These are phyloP conservation scores for Gortyna flavago DNA, from an alignment of 2,888 invertebrate genomes.

Conservation along the genomic window DNA sequence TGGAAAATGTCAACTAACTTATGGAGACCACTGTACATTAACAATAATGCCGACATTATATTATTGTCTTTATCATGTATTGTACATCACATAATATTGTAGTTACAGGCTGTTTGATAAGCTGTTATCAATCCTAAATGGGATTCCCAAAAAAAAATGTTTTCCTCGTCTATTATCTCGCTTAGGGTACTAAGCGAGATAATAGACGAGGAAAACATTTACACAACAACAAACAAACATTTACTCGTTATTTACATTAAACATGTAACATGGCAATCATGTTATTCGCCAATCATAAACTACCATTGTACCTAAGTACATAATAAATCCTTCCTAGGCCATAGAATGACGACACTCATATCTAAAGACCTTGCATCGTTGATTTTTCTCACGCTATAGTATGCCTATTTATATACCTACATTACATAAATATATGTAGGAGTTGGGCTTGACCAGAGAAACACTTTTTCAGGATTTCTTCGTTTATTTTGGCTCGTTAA, in stretches of 20 bases:
- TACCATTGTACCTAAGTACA: background rate
- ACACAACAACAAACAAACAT: no score
- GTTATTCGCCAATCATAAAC: slow-evolving; percentile 1
- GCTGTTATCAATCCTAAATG: background rate
- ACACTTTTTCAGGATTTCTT: no score
- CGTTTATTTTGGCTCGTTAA: no score
- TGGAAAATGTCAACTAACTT: no score
- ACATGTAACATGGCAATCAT: background rate
- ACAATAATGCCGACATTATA: background rate
- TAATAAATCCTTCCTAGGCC: background rate
- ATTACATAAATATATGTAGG: no score
- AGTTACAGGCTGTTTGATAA: slow-evolving; percentile 12
- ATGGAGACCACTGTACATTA: background rate
- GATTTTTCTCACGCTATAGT: slow-evolving; percentile 39
- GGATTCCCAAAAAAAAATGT: background rate
- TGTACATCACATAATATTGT: background rate
- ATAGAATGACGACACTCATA: slow-evolving; percentile 21
- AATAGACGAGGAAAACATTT: no score
- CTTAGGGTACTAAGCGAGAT: no score
- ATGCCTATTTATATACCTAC: background rate
- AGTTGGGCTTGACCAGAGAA: no score
- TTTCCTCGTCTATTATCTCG: slow-evolving; percentile 8
- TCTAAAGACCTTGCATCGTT: slow-evolving; percentile 25
- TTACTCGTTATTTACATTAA: background rate
- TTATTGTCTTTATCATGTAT: slow-evolving; percentile 6